Percentiles rank a stretch among this genome's conserved stretches.
Evolutionary conservation across 1,140 invertebrate species (phyloP).

Genomic region (Andrena cerasifolii): DNA sequence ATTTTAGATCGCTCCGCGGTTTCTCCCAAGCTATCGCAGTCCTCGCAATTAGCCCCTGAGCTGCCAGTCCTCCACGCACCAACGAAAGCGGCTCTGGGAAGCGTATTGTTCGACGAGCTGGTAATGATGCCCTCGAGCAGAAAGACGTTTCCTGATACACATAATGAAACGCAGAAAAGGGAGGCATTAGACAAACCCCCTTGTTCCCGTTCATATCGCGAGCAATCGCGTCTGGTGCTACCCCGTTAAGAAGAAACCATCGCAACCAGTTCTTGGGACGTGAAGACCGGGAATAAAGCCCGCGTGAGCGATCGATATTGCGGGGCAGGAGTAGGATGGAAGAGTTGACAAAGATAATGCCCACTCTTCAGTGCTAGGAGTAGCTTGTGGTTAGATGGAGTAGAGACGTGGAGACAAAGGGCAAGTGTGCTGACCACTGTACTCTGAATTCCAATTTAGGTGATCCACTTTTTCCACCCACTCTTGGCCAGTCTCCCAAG

Average conservation of each 20-base stretch:
- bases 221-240: slow-evolving; percentile 18
- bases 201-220: background rate
- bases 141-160: slow-evolving; percentile 30
- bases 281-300: background rate
- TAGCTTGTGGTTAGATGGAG: too few species aligned
- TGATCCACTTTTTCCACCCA: background rate
- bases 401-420: too few species aligned
- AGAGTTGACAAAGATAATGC: background rate
- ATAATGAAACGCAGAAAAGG: slow-evolving; percentile 28
- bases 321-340: too few species aligned
- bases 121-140: slow-evolving; percentile 61
- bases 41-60: slow-evolving; percentile 45
- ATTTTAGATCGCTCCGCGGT: slow-evolving; percentile 20
- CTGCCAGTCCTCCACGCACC: slow-evolving; percentile 41
- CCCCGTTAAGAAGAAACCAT: slow-evolving; percentile 1
- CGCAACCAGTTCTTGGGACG: background rate
- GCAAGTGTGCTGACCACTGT: too few species aligned
- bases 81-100: slow-evolving; percentile 33
- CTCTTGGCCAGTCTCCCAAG: background rate
- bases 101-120: slow-evolving; percentile 54
- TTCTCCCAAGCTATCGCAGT: background rate
- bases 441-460: too few species aligned
- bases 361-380: too few species aligned
- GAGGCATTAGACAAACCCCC: slow-evolving; percentile 1
- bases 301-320: background rate